Evolutionary conservation across 2,113 vertebrate species (phyloP).

Genomic region (Corydoras sp.): DNA sequence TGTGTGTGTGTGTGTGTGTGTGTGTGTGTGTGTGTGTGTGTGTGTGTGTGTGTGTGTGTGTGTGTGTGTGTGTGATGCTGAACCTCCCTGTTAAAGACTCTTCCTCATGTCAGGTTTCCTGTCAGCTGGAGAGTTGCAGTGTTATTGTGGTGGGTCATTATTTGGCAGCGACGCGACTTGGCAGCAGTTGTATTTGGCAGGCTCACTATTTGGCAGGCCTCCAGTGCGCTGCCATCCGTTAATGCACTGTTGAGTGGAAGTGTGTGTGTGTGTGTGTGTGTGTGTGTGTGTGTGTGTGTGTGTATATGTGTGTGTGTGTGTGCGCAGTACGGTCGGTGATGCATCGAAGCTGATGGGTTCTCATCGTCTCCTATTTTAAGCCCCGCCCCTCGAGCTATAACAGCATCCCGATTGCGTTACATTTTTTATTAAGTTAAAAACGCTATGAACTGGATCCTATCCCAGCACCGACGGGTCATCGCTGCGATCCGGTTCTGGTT

Average conservation of each 20-base stretch:
- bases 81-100: not conserved
- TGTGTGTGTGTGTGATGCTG: conserved; percentile 31
- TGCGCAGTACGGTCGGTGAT: too few relatives aligned
- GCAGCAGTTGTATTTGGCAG: conserved; percentile 37
- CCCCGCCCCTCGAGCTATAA: too few relatives aligned
- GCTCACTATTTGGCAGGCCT: conserved; percentile 36
- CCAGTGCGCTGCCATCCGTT: conserved; percentile 41
- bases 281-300: not conserved
- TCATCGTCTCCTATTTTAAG: too few relatives aligned
- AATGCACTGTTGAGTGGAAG: conserved; percentile 28
- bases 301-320: not conserved
- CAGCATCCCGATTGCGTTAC: too few relatives aligned
- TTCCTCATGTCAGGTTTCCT: conserved; percentile 6
- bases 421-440: too few relatives aligned
- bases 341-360: too few relatives aligned
- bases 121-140: conserved; percentile 32
- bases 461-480: too few relatives aligned
- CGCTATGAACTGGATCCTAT: too few relatives aligned
- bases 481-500: too few relatives aligned
- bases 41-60: conserved; percentile 23
- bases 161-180: conserved; percentile 35
- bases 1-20: too few relatives aligned
- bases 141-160: conserved; percentile 41
- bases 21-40: too few relatives aligned
- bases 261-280: not conserved